Base-by-base conservation (phyloP, 2,113 vertebrate genomes). In the Podarcis muralis region DNA sequence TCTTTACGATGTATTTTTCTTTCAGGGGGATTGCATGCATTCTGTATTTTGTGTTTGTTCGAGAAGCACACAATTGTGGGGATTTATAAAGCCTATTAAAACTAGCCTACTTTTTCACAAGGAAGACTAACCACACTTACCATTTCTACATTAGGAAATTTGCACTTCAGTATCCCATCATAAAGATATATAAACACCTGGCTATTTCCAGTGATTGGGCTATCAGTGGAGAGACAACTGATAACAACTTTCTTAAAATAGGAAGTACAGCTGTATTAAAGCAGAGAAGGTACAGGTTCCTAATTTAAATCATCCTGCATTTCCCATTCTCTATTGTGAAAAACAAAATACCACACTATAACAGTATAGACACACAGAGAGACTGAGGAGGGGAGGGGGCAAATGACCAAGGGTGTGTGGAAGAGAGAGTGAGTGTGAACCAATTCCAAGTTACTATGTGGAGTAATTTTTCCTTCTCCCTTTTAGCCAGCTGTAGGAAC, bases 401-500 rank as follows among this genome's bases (percentile, higher is more conserved):
- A 53, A 53, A 2, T 53, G 48, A 53, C 48, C 48, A 53, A 53
- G 48, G 48, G 11, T 53, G 48, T 53, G 48, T 53, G 48, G 59
- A 62, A 62, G 59, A 62, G 16, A 62, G 18, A 5, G 59, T 11
- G 27, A 72, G n/a, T 16, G n/a, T 72, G 30, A 15, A 78, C 11
- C 25, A 15, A 78, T 20, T 18, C 74, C 8, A 78, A 30, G 76
- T 37, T 32, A 66, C 59, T 30, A 48, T 37, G 72, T 68, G 62
- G 27, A 84, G 81, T 88, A 78, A 94, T 94, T 93, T 84, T 91
- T 94, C 80, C 91, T 96, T 94, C 93, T 96, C 94, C 92, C 91
- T 92, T 96, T 90, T 96, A 98, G 97, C 97, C 97, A 97, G 97
- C 95, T 95, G 95, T 95, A 94, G 95, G 95, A 96, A 94, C 94